Percentiles rank a stretch among this genome's conserved stretches.
Evolutionary conservation across 2,888 invertebrate genomes (phyloP).

Genomic region (Ischnus inquisitorius): DNA sequence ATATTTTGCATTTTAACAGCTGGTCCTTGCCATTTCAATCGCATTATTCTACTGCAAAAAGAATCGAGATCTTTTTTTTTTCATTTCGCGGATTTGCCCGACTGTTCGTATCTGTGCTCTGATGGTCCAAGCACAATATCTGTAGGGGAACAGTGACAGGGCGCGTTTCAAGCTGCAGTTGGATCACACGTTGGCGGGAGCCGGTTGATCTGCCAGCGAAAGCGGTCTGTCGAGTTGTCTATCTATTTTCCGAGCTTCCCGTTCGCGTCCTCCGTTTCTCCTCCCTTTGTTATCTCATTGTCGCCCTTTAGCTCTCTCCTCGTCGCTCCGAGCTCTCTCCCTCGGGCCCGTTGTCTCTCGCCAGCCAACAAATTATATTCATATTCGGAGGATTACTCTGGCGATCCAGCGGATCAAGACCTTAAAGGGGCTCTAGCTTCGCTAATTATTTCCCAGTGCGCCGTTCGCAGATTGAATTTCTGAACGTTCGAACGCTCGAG

Average conservation of each 20-base stretch:
- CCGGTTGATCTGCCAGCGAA: slow-evolving; percentile 58
- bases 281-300: slow-evolving; percentile 44
- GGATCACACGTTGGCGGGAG: slow-evolving; percentile 49
- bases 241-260: slow-evolving; percentile 53
- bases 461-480: slow-evolving; percentile 82
- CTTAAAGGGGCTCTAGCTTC: slow-evolving; percentile 80
- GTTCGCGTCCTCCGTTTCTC: slow-evolving; percentile 31
- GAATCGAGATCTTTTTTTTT: too few relatives aligned
- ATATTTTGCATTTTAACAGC: too few relatives aligned
- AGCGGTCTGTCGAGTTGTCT: slow-evolving; percentile 59
- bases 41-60: too few relatives aligned
- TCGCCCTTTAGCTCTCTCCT: slow-evolving; percentile 19
- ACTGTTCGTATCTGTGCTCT: too few relatives aligned
- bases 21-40: too few relatives aligned
- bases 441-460: slow-evolving; percentile 82
- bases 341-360: slow-evolving; percentile 51
- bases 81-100: too few relatives aligned
- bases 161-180: slow-evolving; percentile 52
- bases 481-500: slow-evolving; percentile 39
- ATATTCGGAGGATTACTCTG: slow-evolving; percentile 83
- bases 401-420: slow-evolving; percentile 82
- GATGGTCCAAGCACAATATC: slow-evolving; percentile 39
- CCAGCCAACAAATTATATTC: slow-evolving; percentile 83
- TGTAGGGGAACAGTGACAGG: slow-evolving; percentile 67
- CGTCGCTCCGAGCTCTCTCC: slow-evolving; percentile 28